phyloP scores from a whole-genome alignment of 1,140 invertebrate species.

The Leptopilina boulardi region DNA sequence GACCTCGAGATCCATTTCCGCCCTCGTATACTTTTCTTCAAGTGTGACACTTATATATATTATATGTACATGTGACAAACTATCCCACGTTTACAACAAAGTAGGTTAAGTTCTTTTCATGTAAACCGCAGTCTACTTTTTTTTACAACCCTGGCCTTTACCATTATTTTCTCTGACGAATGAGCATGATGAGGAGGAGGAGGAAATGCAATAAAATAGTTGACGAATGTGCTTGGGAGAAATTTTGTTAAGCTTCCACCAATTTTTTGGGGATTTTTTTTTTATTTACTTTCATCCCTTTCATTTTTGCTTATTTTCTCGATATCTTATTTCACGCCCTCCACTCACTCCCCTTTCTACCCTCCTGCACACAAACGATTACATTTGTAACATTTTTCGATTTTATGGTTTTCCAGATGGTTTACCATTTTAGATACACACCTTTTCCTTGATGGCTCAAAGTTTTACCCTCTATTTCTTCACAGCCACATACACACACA shows the following conservation, averaged over 20 bases:
- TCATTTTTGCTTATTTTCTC: background rate
- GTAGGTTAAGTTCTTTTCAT: slow-evolving; percentile 28
- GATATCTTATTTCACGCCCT: background rate
- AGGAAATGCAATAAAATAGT: slow-evolving; percentile 34
- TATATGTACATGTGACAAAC: too few relatives aligned
- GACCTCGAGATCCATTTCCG: slow-evolving; percentile 1
- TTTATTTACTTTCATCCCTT: slow-evolving; percentile 10
- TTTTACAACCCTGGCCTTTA: slow-evolving; percentile 9
- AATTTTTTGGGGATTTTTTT: too few relatives aligned
- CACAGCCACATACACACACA: too few relatives aligned
- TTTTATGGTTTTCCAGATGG: slow-evolving; percentile 67
- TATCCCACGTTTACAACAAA: slow-evolving; percentile 28
- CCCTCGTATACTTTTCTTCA: background rate
- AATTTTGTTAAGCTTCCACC: slow-evolving; percentile 1
- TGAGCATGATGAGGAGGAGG: background rate
- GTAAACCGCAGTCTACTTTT: slow-evolving; percentile 7
- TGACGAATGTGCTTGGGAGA: background rate
- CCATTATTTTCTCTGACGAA: background rate
- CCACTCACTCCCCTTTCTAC: too few relatives aligned
- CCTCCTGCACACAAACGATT: slow-evolving; percentile 34
- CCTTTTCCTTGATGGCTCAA: slow-evolving; percentile 32
- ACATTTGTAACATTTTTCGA: slow-evolving; percentile 54
- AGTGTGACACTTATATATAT: slow-evolving; percentile 1
- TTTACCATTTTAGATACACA: slow-evolving; percentile 52
- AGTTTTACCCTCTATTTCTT: slow-evolving; percentile 33